Conservation (phyloP, 2,888 invertebrate species). For the Oxystoma pomonae region DNA sequence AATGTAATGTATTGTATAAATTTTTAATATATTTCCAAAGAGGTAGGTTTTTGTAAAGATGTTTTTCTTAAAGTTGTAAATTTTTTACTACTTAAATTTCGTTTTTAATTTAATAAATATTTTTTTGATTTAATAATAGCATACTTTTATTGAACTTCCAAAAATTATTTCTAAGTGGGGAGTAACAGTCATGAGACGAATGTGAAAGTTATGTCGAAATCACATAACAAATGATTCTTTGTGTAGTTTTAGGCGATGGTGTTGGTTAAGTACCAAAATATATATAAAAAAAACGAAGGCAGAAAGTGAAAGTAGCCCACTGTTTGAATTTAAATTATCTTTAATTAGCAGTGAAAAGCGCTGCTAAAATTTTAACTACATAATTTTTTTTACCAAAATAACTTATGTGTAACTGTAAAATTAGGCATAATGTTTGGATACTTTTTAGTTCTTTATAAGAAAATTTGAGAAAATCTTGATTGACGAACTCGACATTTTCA, state of each 20-base stretch:
- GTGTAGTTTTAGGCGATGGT: neutral
- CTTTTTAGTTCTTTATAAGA: too few relatives aligned
- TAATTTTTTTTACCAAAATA: too few relatives aligned
- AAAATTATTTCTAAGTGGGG: slow-evolving; percentile 11
- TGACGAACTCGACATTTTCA: too few relatives aligned
- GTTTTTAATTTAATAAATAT: slow-evolving; percentile 48
- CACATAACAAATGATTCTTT: neutral
- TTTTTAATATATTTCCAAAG: slow-evolving; percentile 48
- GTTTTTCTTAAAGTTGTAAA: slow-evolving; percentile 40
- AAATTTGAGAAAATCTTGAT: too few relatives aligned
- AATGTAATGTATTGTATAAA: slow-evolving; percentile 42
- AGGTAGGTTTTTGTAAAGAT: slow-evolving; percentile 43
- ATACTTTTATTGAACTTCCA: slow-evolving; percentile 13
- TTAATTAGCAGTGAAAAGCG: neutral
- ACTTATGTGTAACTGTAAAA: too few relatives aligned
- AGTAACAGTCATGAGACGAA: slow-evolving; percentile 13
- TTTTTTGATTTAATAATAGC: slow-evolving; percentile 24
- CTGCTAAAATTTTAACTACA: too few relatives aligned
- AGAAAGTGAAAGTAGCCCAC: neutral
- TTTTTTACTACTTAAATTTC: slow-evolving; percentile 46
- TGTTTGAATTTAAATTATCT: neutral
- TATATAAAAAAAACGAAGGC: neutral
- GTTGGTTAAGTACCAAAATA: neutral
- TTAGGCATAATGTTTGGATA: too few relatives aligned
- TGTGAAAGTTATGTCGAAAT: slow-evolving; percentile 14